These are phyloP conservation scores for Callipepla californica DNA, from an alignment of 2,113 vertebrate genomes.

Conservation along the genomic window DNA sequence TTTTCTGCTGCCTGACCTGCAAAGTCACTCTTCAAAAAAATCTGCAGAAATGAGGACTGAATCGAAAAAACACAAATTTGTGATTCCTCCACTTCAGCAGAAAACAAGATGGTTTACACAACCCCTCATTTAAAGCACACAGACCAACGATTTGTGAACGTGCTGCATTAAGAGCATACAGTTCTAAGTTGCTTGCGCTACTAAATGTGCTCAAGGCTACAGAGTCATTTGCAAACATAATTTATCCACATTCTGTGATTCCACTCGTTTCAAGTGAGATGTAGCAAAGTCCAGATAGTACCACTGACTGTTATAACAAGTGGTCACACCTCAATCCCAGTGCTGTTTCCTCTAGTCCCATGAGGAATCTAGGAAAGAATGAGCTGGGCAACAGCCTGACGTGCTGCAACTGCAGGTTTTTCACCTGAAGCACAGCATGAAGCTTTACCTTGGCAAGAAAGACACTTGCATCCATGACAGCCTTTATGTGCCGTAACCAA, in stretches of 20 bases:
- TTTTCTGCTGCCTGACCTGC: neutral
- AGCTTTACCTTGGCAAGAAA: conserved; percentile 84
- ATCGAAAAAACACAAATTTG: neutral
- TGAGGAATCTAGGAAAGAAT: rapidly evolving
- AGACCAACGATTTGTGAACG: rapidly evolving
- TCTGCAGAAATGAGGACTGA: neutral
- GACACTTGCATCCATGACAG: conserved; percentile 84
- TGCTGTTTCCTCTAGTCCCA: rapidly evolving
- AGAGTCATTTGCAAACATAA: neutral
- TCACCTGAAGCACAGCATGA: neutral
- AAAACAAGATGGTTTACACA: neutral
- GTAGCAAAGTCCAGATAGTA: neutral
- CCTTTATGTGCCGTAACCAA: conserved; percentile 87
- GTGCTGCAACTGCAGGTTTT: neutral
- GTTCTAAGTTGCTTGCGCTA: rapidly evolving
- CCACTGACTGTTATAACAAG: too few species aligned
- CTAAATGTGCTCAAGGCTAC: rapidly evolving
- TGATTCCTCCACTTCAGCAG: rapidly evolving
- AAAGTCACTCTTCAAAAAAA: neutral
- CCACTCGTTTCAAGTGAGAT: neutral
- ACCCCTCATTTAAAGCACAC: neutral
- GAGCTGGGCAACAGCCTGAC: neutral
- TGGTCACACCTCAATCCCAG: neutral
- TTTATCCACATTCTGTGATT: neutral
- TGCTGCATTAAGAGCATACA: neutral